phyloP scores from a whole-genome alignment of 1,140 invertebrate genomes.

The Lasioglossum baleicum region DNA sequence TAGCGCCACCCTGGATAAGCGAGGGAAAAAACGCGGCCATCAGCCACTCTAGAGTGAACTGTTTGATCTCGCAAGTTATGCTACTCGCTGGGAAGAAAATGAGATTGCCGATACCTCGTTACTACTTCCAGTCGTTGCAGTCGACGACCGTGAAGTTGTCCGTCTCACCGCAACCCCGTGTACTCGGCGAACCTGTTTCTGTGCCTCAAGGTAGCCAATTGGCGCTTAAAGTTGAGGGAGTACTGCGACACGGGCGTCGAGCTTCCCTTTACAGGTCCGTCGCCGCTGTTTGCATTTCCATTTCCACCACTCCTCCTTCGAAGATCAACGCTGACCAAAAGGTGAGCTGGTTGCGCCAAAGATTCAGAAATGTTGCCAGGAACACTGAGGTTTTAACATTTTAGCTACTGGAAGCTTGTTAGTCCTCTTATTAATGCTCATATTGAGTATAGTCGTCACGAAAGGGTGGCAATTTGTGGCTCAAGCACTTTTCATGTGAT shows the following conservation, averaged over 20 bases:
- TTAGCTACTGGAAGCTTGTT: too few relatives aligned
- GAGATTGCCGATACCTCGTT: slow-evolving; percentile 87
- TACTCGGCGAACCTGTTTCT: slow-evolving; percentile 87
- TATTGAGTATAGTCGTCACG: too few relatives aligned
- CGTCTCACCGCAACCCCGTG: slow-evolving; percentile 90
- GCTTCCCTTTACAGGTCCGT: slow-evolving; percentile 86
- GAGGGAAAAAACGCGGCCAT: slow-evolving; percentile 75
- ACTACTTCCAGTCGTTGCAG: slow-evolving; percentile 94
- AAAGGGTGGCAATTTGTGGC: too few relatives aligned
- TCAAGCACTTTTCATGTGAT: too few relatives aligned
- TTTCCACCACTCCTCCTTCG: slow-evolving; percentile 84
- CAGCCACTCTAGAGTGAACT: slow-evolving; percentile 81
- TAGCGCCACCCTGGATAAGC: slow-evolving; percentile 75
- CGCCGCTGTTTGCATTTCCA: slow-evolving; percentile 85
- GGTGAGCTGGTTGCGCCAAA: slow-evolving; percentile 59
- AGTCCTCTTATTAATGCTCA: too few relatives aligned
- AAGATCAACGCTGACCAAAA: slow-evolving; percentile 80
- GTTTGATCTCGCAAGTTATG: slow-evolving; percentile 84
- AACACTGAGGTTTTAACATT: too few relatives aligned
- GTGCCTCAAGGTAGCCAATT: slow-evolving; percentile 89
- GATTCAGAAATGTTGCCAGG: not conserved
- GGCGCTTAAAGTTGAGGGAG: slow-evolving; percentile 92
- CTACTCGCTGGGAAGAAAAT: slow-evolving; percentile 84
- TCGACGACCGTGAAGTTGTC: slow-evolving; percentile 90
- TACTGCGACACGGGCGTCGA: slow-evolving; percentile 86